These are phyloP conservation scores for Drosophila subpulchrella DNA, from an alignment of 1,140 invertebrate genomes.

Conservation along the genomic window DNA sequence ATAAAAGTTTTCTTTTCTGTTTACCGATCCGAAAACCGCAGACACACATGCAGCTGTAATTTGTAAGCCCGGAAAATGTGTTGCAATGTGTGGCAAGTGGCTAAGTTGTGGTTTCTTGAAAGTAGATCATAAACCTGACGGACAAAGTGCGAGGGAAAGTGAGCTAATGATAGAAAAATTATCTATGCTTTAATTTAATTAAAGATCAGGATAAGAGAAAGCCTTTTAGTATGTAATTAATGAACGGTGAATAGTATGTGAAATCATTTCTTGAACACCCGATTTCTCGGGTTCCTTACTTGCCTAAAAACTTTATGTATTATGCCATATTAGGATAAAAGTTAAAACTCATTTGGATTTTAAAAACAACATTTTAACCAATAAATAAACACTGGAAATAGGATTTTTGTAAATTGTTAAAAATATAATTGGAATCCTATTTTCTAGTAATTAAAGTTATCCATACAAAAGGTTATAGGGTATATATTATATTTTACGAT, in stretches of 20 bases:
- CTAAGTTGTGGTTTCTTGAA: slow-evolving; percentile 15
- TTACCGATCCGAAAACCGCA: slow-evolving; percentile 38
- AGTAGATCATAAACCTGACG: not conserved
- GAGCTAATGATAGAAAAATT: not conserved
- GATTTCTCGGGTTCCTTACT: no score
- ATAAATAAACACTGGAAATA: no score
- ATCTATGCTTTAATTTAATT: not conserved
- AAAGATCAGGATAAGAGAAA: not conserved
- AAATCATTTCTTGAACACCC: no score
- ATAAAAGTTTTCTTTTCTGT: slow-evolving; percentile 51
- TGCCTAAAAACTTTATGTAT: no score
- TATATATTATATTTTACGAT: not conserved
- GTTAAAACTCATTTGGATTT: no score
- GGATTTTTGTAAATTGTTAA: no score
- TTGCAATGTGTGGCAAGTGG: slow-evolving; percentile 42
- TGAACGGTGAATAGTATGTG: no score
- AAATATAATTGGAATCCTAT: no score
- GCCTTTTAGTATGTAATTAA: not conserved
- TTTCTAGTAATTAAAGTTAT: no score
- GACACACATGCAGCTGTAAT: slow-evolving; percentile 33
- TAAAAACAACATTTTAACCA: no score
- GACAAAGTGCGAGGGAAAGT: not conserved
- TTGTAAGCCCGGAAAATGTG: slow-evolving; percentile 52
- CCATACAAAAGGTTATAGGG: no score
- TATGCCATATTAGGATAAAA: no score